phyloP scores from a whole-genome alignment of 2,113 vertebrate genomes.

The Lasiurus cinereus region DNA sequence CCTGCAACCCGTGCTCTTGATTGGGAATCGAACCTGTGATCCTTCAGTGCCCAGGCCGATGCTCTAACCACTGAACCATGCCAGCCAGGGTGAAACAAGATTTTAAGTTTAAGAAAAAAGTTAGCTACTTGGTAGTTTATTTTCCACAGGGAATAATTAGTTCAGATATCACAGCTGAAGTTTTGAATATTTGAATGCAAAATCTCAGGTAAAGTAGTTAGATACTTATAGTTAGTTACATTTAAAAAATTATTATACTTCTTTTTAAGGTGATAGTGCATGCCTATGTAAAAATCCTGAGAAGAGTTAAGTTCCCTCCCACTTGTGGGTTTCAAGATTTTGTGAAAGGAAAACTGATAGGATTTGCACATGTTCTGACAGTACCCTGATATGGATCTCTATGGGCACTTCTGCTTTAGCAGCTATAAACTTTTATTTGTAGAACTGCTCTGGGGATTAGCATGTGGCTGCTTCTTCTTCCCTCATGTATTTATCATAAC shows the following conservation, averaged over 20 bases:
- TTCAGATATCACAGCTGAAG: background rate
- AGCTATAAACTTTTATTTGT: background rate
- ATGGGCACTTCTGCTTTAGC: constrained; percentile 4
- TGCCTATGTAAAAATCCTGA: constrained; percentile 5
- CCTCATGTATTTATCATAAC: background rate
- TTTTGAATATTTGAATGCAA: constrained; percentile 44
- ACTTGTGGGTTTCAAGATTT: constrained; percentile 6
- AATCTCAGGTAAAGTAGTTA: constrained; percentile 12
- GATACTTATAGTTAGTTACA: background rate
- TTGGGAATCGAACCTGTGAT: too few species aligned
- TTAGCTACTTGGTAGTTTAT: background rate
- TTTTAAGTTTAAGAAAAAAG: background rate
- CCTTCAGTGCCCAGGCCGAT: too few species aligned
- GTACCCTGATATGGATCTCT: background rate
- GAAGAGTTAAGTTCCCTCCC: background rate
- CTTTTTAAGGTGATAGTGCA: background rate
- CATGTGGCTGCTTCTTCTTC: background rate
- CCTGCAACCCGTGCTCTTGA: too few species aligned
- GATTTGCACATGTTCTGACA: background rate
- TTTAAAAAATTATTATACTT: background rate
- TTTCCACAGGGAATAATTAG: constrained; percentile 17
- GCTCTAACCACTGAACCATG: too few species aligned
- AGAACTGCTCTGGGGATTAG: background rate
- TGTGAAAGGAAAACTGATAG: background rate
- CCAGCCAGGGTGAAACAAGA: background rate